Conservation (phyloP, 2,888 invertebrate species). For the Nemotelus nigrinus region DNA sequence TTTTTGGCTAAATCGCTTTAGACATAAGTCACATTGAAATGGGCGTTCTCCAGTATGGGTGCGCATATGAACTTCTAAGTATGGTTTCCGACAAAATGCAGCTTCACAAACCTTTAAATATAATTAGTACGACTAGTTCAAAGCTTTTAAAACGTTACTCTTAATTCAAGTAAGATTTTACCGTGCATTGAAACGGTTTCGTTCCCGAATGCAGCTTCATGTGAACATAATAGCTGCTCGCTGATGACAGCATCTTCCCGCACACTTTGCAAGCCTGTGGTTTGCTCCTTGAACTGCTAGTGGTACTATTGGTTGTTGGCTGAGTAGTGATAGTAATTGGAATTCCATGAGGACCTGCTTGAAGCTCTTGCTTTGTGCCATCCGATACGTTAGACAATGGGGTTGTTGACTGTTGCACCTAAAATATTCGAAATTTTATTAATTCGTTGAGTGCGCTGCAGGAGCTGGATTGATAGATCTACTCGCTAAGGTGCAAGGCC, state of each 20-base stretch:
- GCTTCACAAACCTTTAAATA: conserved; percentile 73
- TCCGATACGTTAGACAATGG: conserved; percentile 54
- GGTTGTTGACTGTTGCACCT: conserved; percentile 54
- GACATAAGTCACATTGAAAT: conserved; percentile 75
- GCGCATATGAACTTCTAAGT: conserved; percentile 83
- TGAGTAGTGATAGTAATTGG: conserved; percentile 53
- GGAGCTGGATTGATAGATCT: conserved; percentile 20
- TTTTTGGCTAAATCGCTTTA: conserved; percentile 78
- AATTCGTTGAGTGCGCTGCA: not conserved
- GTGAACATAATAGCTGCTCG: conserved; percentile 83
- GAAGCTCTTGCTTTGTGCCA: conserved; percentile 55
- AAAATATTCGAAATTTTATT: not conserved
- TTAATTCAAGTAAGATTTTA: conserved; percentile 43
- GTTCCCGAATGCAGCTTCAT: conserved; percentile 84
- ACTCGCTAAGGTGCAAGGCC: not conserved
- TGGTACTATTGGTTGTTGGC: conserved; percentile 50
- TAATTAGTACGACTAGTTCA: not conserved
- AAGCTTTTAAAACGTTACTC: not conserved
- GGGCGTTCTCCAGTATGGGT: conserved; percentile 71
- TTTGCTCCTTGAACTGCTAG: conserved; percentile 69
- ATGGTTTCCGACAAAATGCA: conserved; percentile 82
- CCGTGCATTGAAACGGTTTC: conserved; percentile 81
- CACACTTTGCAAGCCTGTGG: conserved; percentile 82
- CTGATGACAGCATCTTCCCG: conserved; percentile 79
- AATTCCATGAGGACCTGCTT: conserved; percentile 53